Evolutionary conservation across 2,113 vertebrate genomes (phyloP).

Genomic region (Dendropsophus ebraccatus): DNA sequence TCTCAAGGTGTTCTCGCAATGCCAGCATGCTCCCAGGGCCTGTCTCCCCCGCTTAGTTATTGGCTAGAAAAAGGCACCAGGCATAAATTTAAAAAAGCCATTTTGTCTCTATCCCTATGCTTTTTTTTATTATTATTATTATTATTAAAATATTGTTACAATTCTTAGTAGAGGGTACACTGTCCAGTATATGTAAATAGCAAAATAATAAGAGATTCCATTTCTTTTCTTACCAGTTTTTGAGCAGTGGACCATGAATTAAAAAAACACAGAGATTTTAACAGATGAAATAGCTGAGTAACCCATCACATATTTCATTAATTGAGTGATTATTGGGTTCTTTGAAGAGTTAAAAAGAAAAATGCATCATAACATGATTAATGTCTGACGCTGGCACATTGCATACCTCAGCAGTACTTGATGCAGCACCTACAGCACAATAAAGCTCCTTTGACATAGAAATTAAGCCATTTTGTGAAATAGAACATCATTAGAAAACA

Average conservation of each 20-base stretch:
- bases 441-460: constrained; percentile 80
- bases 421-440: constrained; percentile 65
- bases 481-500: constrained; percentile 82
- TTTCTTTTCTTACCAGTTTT: too few relatives aligned
- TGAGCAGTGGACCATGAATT: not conserved
- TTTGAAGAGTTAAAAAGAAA: constrained; percentile 63
- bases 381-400: constrained; percentile 72
- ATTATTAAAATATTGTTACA: too few relatives aligned
- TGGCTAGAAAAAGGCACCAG: too few relatives aligned
- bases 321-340: constrained; percentile 62
- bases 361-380: constrained; percentile 72
- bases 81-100: too few relatives aligned
- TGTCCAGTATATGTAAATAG: too few relatives aligned
- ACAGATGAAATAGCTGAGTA: not conserved
- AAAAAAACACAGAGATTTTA: not conserved
- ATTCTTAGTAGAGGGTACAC: too few relatives aligned
- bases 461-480: constrained; percentile 83
- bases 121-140: too few relatives aligned
- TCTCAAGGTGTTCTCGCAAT: too few relatives aligned
- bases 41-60: too few relatives aligned
- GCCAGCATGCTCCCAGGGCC: too few relatives aligned
- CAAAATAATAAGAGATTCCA: too few relatives aligned
- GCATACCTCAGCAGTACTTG: constrained; percentile 74
- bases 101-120: too few relatives aligned
- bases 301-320: not conserved